A percentile compares a stretch with the other conserved stretches of the same genome.
Evolutionary conservation across 2,888 invertebrate species (phyloP).

Genomic region (Gymnoscelis rufifasciata): DNA sequence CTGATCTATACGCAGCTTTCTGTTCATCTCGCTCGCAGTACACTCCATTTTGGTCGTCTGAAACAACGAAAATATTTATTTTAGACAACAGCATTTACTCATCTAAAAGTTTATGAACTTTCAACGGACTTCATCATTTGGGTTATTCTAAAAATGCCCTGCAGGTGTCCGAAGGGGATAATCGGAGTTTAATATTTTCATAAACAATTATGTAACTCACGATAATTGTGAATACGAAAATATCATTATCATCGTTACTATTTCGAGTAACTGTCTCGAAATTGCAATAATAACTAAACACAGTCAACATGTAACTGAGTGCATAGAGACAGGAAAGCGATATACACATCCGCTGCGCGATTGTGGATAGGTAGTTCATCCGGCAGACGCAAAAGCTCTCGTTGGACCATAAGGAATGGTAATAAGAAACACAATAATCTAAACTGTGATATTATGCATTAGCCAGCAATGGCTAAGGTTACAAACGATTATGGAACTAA

Average conservation of each 20-base stretch:
- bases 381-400: constrained; percentile 18
- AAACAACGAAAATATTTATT: constrained; percentile 49
- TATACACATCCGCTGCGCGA: constrained; percentile 48
- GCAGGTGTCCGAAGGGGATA: too few species aligned
- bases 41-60: constrained; percentile 75
- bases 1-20: constrained; percentile 72
- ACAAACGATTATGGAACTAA: constrained; percentile 14
- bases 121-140: too few species aligned
- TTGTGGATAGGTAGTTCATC: constrained; percentile 30
- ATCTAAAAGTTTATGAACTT: too few species aligned
- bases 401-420: constrained; percentile 27
- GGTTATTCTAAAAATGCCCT: too few species aligned
- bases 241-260: too few species aligned
- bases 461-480: constrained; percentile 2
- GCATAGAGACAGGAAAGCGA: constrained; percentile 53
- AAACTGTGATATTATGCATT: constrained; percentile 1
- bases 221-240: too few species aligned
- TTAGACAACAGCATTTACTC: too few species aligned
- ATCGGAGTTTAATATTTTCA: too few species aligned
- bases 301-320: constrained; percentile 34
- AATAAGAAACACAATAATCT: constrained; percentile 24
- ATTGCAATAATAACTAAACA: background rate
- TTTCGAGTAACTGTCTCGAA: too few species aligned
- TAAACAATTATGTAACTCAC: too few species aligned
- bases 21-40: constrained; percentile 61